These are phyloP conservation scores for Diceros bicornis DNA, from an alignment of 2,797 vertebrate genomes.

Conservation along the genomic window DNA sequence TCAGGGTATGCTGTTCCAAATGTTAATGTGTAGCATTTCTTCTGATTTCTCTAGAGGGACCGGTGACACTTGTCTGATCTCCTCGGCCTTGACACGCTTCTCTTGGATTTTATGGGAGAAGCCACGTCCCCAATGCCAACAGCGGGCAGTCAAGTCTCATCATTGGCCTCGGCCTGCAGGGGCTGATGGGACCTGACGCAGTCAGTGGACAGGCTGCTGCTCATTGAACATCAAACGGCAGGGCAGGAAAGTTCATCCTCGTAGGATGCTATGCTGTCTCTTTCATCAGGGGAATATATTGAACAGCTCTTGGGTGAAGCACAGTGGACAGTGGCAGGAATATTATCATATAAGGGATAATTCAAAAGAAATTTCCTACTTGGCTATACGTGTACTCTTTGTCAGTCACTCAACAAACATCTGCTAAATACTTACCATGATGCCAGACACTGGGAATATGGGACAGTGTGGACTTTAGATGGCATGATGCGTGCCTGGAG, in stretches of 20 bases:
- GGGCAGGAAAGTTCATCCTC: not conserved
- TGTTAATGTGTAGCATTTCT: not conserved
- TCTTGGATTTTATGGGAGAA: not conserved
- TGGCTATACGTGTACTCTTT: not conserved
- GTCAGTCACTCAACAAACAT: not conserved
- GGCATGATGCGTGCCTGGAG: not conserved
- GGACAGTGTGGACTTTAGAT: not conserved
- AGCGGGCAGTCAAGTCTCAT: accelerated
- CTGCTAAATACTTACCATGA: accelerated
- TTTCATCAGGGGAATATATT: not conserved
- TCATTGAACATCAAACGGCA: accelerated
- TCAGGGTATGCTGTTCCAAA: not conserved
- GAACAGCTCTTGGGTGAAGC: not conserved
- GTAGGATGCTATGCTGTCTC: not conserved
- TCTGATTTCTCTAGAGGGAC: not conserved
- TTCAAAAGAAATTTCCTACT: not conserved
- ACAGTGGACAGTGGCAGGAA: not conserved
- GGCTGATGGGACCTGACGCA: not conserved
- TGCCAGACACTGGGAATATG: not conserved
- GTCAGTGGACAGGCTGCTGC: not conserved
- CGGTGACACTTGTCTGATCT: not conserved
- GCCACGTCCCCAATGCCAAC: accelerated
- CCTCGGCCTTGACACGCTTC: not conserved
- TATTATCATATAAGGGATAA: not conserved
- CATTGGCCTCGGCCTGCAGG: not conserved